Percentiles rank a stretch among this genome's conserved stretches.
Evolutionary conservation across 2,113 vertebrate species (phyloP).

Genomic region (Anguilla rostrata): DNA sequence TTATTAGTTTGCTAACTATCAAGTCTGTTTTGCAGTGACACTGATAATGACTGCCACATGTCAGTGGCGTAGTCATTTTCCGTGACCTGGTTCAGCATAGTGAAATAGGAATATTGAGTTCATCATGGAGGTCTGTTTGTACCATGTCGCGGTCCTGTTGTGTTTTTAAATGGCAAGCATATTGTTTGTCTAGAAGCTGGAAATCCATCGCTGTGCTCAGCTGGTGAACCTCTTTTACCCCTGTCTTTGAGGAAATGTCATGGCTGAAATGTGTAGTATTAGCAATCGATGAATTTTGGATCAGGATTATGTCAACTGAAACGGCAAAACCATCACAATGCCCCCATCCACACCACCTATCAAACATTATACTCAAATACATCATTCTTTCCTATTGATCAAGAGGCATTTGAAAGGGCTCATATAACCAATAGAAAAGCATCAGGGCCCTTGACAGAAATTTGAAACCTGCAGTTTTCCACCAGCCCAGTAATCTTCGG

Average conservation of each 20-base stretch:
- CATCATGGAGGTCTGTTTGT: no score
- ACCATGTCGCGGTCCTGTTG: background rate
- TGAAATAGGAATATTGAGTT: no score
- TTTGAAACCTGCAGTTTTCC: constrained; percentile 23
- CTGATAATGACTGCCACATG: background rate
- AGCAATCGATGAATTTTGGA: constrained; percentile 44
- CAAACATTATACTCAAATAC: constrained; percentile 32
- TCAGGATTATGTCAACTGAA: constrained; percentile 36
- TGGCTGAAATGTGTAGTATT: constrained; percentile 34
- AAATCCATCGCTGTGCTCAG: background rate
- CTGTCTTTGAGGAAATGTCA: background rate
- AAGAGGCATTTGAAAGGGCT: constrained; percentile 38
- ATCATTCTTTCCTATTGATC: constrained; percentile 46
- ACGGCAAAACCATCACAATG: constrained; percentile 30
- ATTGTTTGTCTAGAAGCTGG: background rate
- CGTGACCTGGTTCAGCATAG: no score
- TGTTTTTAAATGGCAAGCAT: background rate
- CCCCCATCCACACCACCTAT: constrained; percentile 20
- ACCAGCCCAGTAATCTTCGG: constrained; percentile 18
- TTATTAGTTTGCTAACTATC: background rate
- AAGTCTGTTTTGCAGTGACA: background rate
- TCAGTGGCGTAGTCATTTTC: no score
- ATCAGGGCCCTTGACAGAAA: constrained; percentile 35
- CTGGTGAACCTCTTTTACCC: background rate
- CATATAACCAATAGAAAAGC: constrained; percentile 5